These are phyloP conservation scores for Pimpla rufipes DNA, from an alignment of 2,888 invertebrate species.

Conservation along the genomic window DNA sequence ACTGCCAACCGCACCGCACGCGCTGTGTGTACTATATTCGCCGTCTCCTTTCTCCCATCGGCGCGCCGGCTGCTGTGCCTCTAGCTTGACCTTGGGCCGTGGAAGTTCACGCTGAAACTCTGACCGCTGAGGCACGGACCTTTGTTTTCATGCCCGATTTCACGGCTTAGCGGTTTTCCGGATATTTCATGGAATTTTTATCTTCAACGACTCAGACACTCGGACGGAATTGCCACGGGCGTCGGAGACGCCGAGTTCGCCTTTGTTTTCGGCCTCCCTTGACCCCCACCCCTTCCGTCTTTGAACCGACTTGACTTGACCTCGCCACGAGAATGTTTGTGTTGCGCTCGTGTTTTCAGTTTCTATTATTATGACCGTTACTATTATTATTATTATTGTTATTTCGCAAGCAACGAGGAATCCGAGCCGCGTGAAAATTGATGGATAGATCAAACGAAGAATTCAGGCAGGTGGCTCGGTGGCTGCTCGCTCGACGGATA, in stretches of 20 bases:
- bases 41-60: constrained; percentile 8
- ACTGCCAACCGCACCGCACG: background rate
- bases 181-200: constrained; percentile 54
- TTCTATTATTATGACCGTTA: background rate
- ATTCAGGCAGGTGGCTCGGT: background rate
- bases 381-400: constrained; percentile 13
- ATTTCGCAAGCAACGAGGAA: background rate
- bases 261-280: background rate
- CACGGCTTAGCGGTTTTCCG: constrained; percentile 66
- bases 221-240: constrained; percentile 27
- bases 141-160: constrained; percentile 68
- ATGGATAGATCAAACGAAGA: constrained; percentile 27
- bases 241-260: background rate
- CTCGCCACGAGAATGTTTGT: background rate
- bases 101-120: background rate
- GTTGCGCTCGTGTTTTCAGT: background rate
- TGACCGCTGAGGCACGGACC: background rate
- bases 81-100: too few species aligned
- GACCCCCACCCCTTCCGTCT: too few species aligned
- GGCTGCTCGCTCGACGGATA: background rate
- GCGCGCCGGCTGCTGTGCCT: too few species aligned
- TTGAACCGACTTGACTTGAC: too few species aligned
- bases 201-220: background rate
- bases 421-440: background rate
- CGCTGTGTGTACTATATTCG: background rate